Conservation (phyloP, 2,888 invertebrate genomes). For the Andrena hattorfiana region DNA sequence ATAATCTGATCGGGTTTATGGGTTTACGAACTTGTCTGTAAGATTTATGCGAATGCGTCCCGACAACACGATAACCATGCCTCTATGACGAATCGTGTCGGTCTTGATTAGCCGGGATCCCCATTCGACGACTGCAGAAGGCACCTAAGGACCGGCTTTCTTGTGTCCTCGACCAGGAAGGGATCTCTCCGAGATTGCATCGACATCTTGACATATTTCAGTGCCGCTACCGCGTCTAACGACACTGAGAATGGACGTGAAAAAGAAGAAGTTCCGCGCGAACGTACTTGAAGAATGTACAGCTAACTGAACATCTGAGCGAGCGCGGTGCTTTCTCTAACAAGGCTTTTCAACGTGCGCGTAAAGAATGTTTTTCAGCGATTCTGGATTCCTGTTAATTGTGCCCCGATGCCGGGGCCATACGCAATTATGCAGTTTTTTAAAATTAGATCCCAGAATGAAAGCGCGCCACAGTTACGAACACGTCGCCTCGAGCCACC, state of each 20-base stretch:
- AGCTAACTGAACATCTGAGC: slow-evolving; percentile 46
- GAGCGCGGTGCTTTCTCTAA: slow-evolving; percentile 39
- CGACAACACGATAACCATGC: slow-evolving; percentile 38
- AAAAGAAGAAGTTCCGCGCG: slow-evolving; percentile 59
- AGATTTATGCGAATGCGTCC: slow-evolving; percentile 38
- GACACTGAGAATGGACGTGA: slow-evolving; percentile 35
- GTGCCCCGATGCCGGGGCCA: slow-evolving; percentile 9
- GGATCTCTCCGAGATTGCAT: slow-evolving; percentile 49
- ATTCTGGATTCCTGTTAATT: slow-evolving; percentile 53
- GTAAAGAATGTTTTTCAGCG: slow-evolving; percentile 51
- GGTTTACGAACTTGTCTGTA: slow-evolving; percentile 15
- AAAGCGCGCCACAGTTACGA: slow-evolving; percentile 7
- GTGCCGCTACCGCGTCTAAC: slow-evolving; percentile 41
- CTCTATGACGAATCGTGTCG: slow-evolving; percentile 48
- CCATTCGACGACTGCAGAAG: slow-evolving; percentile 1
- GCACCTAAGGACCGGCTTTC: slow-evolving; percentile 51
- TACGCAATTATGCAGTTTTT: slow-evolving; percentile 39
- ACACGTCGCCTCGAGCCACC: background rate
- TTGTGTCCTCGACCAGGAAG: slow-evolving; percentile 55
- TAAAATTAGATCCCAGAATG: slow-evolving; percentile 29
- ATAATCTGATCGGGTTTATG: slow-evolving; percentile 27
- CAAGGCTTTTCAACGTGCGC: slow-evolving; percentile 34
- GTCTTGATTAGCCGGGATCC: slow-evolving; percentile 42
- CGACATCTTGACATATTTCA: slow-evolving; percentile 62
- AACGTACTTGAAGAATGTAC: slow-evolving; percentile 55